Evolutionary conservation across 2,888 invertebrate genomes (phyloP).

Genomic region (Siphlonurus alternatus): DNA sequence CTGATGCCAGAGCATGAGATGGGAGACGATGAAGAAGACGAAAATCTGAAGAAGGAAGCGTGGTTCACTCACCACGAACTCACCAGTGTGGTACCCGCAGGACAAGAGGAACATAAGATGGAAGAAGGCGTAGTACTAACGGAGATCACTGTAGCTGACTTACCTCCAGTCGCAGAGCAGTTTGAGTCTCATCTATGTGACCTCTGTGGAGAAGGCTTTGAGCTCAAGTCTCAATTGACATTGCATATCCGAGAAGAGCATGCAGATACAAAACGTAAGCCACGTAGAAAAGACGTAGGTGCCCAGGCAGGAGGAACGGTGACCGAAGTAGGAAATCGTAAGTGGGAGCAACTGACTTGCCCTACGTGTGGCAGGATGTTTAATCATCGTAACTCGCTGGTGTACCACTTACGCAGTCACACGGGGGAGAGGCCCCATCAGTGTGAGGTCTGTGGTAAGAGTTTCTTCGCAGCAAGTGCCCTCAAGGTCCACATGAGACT

Average conservation of each 20-base stretch:
- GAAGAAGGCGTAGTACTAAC: not conserved
- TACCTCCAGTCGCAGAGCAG: not conserved
- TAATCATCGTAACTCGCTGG: conserved; percentile 63
- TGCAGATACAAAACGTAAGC: conserved; percentile 7
- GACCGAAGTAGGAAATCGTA: conserved; percentile 23
- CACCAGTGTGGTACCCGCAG: not conserved
- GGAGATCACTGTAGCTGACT: not conserved
- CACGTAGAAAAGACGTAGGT: not conserved
- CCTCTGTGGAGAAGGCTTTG: conserved; percentile 20
- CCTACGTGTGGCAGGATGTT: conserved; percentile 55
- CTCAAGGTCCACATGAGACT: conserved; percentile 53
- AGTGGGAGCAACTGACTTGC: conserved; percentile 33
- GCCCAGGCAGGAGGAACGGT: conserved; percentile 6
- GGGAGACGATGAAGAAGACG: not conserved
- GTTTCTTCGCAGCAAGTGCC: conserved; percentile 8
- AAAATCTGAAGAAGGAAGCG: not conserved
- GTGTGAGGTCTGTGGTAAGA: conserved; percentile 45
- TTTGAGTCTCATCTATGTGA: conserved; percentile 18
- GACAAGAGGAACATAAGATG: not conserved
- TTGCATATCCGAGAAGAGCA: conserved; percentile 12
- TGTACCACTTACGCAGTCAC: conserved; percentile 69
- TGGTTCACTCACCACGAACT: not conserved
- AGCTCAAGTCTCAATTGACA: conserved; percentile 16
- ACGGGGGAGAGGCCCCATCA: conserved; percentile 58
- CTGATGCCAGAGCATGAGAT: not conserved